phyloP scores from a whole-genome alignment of 2,113 vertebrate species.

The Uropsilus gracilis region DNA sequence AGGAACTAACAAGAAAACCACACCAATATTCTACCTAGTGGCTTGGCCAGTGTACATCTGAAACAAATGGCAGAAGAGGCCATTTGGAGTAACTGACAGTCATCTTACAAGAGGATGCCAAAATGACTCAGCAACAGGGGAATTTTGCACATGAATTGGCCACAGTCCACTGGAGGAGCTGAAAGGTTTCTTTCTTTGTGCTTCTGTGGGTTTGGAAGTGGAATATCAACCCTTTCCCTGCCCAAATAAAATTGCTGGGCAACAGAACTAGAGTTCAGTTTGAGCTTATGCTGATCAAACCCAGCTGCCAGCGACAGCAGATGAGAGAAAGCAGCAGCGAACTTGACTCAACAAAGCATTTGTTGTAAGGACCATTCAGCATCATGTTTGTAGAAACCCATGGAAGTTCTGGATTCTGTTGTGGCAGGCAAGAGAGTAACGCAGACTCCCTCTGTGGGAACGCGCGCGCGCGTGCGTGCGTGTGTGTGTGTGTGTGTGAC shows the following conservation, averaged over 20 bases:
- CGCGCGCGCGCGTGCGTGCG: no score
- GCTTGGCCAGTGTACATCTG: neutral
- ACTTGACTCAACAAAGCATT: neutral
- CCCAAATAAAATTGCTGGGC: neutral
- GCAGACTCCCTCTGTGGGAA: neutral
- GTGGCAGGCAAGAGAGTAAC: neutral
- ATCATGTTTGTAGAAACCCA: neutral
- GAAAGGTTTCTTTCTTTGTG: constrained; percentile 61
- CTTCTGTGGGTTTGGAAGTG: constrained; percentile 50
- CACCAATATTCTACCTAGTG: neutral
- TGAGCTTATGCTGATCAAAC: neutral
- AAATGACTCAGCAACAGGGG: constrained; percentile 19
- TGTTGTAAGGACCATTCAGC: neutral
- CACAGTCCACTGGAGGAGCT: neutral
- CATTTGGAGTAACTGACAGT: constrained; percentile 23
- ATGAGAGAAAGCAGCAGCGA: neutral
- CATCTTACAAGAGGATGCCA: constrained; percentile 25
- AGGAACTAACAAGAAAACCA: neutral
- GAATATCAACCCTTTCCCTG: constrained; percentile 42
- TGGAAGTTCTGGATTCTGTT: neutral
- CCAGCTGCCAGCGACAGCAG: neutral
- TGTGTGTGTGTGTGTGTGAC: no score
- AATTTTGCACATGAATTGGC: constrained; percentile 62
- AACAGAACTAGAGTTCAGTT: neutral
- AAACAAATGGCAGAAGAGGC: constrained; percentile 35